These are phyloP conservation scores for Cepphus grylle DNA, from an alignment of 2,113 vertebrate genomes.

Conservation along the genomic window DNA sequence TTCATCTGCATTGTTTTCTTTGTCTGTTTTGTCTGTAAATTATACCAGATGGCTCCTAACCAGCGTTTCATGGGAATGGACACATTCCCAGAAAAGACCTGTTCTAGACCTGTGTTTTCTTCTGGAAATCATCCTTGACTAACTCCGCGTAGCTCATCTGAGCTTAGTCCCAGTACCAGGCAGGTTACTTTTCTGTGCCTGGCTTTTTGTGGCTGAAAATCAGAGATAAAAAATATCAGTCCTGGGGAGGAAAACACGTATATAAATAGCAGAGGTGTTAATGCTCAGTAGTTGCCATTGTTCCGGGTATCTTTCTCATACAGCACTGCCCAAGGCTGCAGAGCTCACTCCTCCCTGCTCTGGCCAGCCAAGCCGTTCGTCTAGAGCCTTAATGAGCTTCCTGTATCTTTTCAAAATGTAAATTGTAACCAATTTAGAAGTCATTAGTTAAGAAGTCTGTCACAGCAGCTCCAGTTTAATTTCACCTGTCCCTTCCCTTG, in stretches of 20 bases:
- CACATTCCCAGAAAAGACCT: neutral
- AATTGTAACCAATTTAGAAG: slow-evolving; percentile 13
- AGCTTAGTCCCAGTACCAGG: accelerated
- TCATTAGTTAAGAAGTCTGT: neutral
- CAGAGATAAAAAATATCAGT: neutral
- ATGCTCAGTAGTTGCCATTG: neutral
- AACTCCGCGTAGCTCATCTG: neutral
- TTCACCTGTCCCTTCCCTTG: neutral
- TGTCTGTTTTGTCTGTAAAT: neutral
- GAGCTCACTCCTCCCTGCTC: neutral
- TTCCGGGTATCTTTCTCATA: neutral
- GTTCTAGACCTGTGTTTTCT: neutral
- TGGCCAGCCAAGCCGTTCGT: neutral
- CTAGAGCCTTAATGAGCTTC: neutral
- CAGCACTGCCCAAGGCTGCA: accelerated
- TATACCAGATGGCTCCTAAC: neutral
- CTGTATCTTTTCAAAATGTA: neutral
- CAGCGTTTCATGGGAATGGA: neutral
- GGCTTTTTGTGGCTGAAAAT: neutral
- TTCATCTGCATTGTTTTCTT: neutral
- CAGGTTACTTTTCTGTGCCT: neutral
- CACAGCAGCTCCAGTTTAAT: neutral
- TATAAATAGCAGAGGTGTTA: accelerated
- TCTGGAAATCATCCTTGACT: neutral
- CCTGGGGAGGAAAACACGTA: neutral